These are phyloP conservation scores for Aeoliscus strigatus DNA, from an alignment of 2,797 vertebrate genomes.

Conservation along the genomic window DNA sequence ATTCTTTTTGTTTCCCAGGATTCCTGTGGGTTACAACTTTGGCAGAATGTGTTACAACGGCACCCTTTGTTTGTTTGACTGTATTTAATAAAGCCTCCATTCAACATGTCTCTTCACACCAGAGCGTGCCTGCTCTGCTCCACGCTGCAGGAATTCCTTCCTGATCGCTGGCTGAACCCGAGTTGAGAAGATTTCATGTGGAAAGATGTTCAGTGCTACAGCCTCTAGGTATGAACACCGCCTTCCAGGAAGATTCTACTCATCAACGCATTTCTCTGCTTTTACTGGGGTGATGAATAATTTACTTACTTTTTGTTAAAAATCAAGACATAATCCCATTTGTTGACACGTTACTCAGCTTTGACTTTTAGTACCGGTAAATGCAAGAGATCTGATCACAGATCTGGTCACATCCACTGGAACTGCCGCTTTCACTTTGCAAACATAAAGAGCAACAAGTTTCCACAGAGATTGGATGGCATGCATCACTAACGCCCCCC, in stretches of 20 bases:
- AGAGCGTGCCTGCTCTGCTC: conserved; percentile 38
- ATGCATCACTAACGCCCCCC: conserved; percentile 39
- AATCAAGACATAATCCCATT: too few species aligned
- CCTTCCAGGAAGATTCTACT: too few species aligned
- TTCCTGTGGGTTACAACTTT: conserved; percentile 62
- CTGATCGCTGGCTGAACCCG: conserved; percentile 56
- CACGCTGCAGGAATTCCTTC: conserved; percentile 51
- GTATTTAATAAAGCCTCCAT: conserved; percentile 57
- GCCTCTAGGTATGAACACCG: too few species aligned
- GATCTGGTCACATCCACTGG: too few species aligned
- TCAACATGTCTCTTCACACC: conserved; percentile 55
- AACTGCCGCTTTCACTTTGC: too few species aligned
- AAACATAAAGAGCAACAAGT: conserved; percentile 31
- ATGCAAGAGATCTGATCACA: too few species aligned
- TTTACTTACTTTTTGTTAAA: too few species aligned
- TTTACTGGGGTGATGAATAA: too few species aligned
- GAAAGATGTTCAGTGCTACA: conserved; percentile 34
- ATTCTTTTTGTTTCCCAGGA: conserved; percentile 52
- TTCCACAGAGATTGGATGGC: conserved; percentile 51
- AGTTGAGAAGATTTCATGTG: conserved; percentile 42
- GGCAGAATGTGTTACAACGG: conserved; percentile 56
- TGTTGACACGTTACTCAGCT: too few species aligned
- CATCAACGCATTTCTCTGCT: too few species aligned
- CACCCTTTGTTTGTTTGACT: conserved; percentile 64
- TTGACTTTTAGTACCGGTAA: too few species aligned